These are phyloP conservation scores for Pristionchus entomophagus DNA, from an alignment of 2,888 invertebrate genomes.

Conservation along the genomic window DNA sequence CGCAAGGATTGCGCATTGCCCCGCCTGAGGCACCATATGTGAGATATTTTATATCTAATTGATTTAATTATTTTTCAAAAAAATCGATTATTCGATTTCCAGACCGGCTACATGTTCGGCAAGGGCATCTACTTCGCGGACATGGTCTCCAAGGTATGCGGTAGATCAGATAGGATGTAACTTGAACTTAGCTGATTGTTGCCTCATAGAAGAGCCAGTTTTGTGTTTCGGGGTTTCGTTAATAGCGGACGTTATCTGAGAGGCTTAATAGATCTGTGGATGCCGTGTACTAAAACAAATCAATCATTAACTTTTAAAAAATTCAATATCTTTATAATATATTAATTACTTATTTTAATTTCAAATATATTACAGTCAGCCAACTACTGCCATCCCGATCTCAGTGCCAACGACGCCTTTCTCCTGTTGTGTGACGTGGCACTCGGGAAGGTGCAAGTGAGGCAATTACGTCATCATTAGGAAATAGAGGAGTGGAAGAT, in stretches of 20 bases:
- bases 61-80: neutral
- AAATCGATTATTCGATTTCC: conserved; percentile 11
- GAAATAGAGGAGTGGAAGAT: no score
- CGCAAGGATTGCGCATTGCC: conserved; percentile 90
- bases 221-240: no score
- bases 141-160: conserved; percentile 91
- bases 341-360: no score
- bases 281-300: no score
- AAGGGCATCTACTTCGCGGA: conserved; percentile 97
- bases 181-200: no score
- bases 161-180: no score
- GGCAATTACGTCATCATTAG: no score
- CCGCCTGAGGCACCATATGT: conserved; percentile 95
- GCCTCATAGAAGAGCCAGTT: no score
- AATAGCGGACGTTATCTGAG: no score
- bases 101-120: conserved; percentile 90
- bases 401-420: conserved; percentile 81
- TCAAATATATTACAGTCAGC: conserved; percentile 53
- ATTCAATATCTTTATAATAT: no score
- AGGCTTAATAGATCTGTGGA: no score
- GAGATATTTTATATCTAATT: conserved; percentile 59
- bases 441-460: conserved; percentile 87
- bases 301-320: no score
- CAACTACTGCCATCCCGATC: conserved; percentile 62
- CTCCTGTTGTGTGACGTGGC: conserved; percentile 92